Percentiles rank a stretch among this genome's conserved stretches.
Evolutionary conservation across 1,140 invertebrate genomes (phyloP).

Genomic region (Atopsyche davidsoni): DNA sequence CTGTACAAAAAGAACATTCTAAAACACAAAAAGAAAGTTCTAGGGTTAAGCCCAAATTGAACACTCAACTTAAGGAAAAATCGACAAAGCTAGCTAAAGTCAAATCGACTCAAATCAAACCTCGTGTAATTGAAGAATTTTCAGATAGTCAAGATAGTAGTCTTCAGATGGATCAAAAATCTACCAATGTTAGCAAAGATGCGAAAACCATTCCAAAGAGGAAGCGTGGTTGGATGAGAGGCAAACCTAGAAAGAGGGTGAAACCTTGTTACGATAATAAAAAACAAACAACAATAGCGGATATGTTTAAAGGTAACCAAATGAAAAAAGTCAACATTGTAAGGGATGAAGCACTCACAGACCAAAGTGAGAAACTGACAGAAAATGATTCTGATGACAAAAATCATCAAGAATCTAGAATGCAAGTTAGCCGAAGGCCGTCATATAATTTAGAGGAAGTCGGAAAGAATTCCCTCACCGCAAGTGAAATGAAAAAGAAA

Average conservation of each 20-base stretch:
- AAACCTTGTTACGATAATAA: conserved; percentile 17
- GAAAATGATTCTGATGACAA: conserved; percentile 18
- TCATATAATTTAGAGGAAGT: no score
- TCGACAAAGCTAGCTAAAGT: conserved; percentile 9
- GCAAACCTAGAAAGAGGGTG: conserved; percentile 28
- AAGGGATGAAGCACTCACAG: no score
- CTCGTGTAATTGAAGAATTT: conserved; percentile 23
- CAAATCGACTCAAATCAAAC: conserved; percentile 8
- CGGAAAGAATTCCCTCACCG: no score
- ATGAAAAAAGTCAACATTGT: conserved; percentile 19
- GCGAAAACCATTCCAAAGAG: conserved; percentile 33
- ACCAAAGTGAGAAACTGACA: conserved; percentile 18
- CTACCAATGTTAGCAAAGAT: conserved; percentile 31
- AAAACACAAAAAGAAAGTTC: conserved; percentile 12
- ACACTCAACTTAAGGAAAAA: conserved; percentile 10
- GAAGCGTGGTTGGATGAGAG: conserved; percentile 38
- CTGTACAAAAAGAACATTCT: conserved; percentile 7
- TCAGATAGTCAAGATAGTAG: conserved; percentile 41
- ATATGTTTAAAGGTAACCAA: conserved; percentile 28
- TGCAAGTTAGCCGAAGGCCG: no score
- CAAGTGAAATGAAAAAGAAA: conserved; percentile 35
- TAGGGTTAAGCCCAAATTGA: conserved; percentile 9
- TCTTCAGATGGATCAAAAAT: conserved; percentile 7
- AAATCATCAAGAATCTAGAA: neutral
- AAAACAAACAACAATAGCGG: conserved; percentile 27